Evolutionary conservation across 2,888 invertebrate species (phyloP).

Genomic region (Trachelus tabidus): DNA sequence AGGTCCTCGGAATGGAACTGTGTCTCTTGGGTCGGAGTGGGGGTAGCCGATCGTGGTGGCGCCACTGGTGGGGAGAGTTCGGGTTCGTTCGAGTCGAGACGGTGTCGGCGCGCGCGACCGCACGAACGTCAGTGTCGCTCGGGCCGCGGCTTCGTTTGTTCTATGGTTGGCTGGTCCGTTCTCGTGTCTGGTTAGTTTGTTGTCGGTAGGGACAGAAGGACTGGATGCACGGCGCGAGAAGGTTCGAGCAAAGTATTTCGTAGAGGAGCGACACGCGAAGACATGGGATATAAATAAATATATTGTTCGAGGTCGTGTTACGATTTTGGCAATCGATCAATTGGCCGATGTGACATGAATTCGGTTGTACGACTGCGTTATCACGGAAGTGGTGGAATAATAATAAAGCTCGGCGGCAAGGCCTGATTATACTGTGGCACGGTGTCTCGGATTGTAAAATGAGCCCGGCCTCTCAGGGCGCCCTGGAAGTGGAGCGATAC

Average conservation of each 20-base stretch:
- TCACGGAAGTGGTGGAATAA: background rate
- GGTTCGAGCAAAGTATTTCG: background rate
- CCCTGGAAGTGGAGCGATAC: constrained; percentile 73
- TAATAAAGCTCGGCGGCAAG: background rate
- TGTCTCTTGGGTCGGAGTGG: constrained; percentile 7
- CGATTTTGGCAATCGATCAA: background rate
- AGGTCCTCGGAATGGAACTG: background rate
- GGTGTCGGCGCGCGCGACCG: constrained; percentile 54
- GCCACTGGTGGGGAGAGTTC: constrained; percentile 26
- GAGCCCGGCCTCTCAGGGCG: constrained; percentile 78
- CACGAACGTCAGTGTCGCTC: constrained; percentile 59
- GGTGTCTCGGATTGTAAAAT: constrained; percentile 68
- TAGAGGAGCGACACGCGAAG: background rate
- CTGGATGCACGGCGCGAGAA: background rate
- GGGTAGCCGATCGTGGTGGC: constrained; percentile 23
- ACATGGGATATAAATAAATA: constrained; percentile 16
- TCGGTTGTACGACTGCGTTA: background rate
- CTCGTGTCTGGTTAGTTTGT: background rate
- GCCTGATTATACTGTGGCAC: constrained; percentile 21
- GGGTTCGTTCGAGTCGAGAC: constrained; percentile 42
- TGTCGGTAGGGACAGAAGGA: background rate
- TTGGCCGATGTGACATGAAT: background rate
- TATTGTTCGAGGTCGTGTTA: background rate
- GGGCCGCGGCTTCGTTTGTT: constrained; percentile 49
- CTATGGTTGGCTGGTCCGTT: background rate